Evolutionary conservation across 2,797 vertebrate species (phyloP).

Genomic region (Heliangelus exortis): DNA sequence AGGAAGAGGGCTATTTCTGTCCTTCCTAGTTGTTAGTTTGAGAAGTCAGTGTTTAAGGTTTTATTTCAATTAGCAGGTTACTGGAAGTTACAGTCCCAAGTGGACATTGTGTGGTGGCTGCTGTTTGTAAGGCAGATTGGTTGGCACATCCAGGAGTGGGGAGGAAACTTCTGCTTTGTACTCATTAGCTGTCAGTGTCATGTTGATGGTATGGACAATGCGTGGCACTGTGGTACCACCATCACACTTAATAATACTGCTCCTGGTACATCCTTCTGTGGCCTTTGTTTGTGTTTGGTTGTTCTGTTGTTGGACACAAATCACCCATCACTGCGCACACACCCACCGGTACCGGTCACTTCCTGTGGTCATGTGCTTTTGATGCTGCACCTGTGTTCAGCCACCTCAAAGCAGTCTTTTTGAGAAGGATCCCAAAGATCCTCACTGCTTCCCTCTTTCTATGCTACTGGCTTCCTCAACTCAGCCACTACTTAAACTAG

Average conservation of each 20-base stretch:
- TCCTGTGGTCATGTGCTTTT: not conserved
- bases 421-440: not conserved
- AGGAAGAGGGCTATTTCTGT: not conserved
- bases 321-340: not conserved
- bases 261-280: not conserved
- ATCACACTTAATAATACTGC: not conserved
- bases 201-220: not conserved
- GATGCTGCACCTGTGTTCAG: conserved; percentile 19
- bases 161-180: not conserved
- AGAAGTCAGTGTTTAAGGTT: not conserved
- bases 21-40: not conserved
- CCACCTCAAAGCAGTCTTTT: not conserved
- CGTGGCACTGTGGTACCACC: not conserved
- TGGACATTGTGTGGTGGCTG: not conserved
- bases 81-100: not conserved
- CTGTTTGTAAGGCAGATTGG: not conserved
- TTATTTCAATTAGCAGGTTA: not conserved
- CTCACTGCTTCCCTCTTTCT: not conserved
- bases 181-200: not conserved
- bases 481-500: not conserved
- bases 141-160: not conserved
- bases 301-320: not conserved
- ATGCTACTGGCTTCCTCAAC: not conserved
- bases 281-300: not conserved
- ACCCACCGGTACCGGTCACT: not conserved